Conservation (phyloP, 2,113 vertebrate genomes). For the Riparia riparia region DNA sequence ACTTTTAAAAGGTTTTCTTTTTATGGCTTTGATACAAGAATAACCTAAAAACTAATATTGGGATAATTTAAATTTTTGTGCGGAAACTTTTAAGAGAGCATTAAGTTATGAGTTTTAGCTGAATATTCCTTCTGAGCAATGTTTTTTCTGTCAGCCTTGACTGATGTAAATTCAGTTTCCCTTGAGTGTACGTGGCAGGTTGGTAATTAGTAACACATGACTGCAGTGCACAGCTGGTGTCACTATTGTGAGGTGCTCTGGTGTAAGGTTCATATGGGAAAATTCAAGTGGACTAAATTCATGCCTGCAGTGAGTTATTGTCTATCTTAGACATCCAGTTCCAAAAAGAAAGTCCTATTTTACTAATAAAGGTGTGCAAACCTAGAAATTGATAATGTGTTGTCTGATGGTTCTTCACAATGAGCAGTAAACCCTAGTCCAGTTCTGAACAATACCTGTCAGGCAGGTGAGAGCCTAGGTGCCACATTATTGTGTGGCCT, state of each 20-base stretch:
- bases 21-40: background rate
- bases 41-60: background rate
- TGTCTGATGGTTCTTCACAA: background rate
- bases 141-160: background rate
- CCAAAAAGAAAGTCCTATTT: background rate
- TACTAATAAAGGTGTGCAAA: background rate
- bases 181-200: background rate
- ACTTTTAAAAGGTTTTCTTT: background rate
- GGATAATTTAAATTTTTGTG: background rate
- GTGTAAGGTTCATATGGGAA: background rate
- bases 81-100: background rate
- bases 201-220: background rate
- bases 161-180: background rate
- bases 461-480: background rate
- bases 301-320: background rate
- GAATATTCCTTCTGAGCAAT: background rate
- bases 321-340: background rate
- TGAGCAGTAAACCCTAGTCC: background rate
- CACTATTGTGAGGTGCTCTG: background rate
- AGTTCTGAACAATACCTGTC: background rate
- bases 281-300: background rate
- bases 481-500: background rate
- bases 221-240: background rate
- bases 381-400: background rate
- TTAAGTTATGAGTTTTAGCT: background rate